Evolutionary conservation across 2,797 vertebrate genomes (phyloP).

Genomic region (Hapalemur alaotrensis): DNA sequence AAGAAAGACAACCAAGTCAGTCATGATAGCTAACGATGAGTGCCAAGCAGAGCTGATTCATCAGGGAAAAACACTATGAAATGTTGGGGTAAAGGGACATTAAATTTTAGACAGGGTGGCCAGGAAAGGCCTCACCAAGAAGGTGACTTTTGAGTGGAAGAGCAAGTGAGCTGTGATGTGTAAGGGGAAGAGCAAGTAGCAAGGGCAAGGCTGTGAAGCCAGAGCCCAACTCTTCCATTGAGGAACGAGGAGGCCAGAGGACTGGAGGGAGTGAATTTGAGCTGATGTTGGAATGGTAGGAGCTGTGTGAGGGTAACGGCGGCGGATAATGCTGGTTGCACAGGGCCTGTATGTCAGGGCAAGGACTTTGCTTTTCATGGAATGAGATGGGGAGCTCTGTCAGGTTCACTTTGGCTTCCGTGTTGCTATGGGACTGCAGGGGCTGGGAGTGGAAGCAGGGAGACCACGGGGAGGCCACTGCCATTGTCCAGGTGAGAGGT

Average conservation of each 20-base stretch:
- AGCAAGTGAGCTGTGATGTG: background rate
- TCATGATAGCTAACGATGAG: no score
- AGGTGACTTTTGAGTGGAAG: background rate
- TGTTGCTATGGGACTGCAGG: background rate
- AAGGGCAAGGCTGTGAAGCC: background rate
- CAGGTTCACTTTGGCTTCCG: background rate
- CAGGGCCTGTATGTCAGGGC: background rate
- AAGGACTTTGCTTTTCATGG: background rate
- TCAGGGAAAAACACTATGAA: background rate
- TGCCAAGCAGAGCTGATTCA: background rate
- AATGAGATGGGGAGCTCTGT: background rate
- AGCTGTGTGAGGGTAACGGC: no score
- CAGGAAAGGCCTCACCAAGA: background rate
- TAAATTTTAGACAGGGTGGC: background rate
- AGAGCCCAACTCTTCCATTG: background rate
- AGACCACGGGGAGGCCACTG: background rate
- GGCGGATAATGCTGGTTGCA: background rate
- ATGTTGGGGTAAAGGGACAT: background rate
- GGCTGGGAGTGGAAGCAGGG: no score
- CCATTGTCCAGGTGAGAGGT: background rate
- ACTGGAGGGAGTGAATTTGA: background rate
- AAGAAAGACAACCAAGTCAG: background rate
- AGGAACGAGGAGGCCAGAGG: background rate
- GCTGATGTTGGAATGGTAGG: background rate
- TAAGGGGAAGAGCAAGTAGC: background rate